Percentiles rank a stretch among this genome's conserved stretches.
Conservation (phyloP, 2,113 vertebrate species). For the Phodopus roborovskii region DNA sequence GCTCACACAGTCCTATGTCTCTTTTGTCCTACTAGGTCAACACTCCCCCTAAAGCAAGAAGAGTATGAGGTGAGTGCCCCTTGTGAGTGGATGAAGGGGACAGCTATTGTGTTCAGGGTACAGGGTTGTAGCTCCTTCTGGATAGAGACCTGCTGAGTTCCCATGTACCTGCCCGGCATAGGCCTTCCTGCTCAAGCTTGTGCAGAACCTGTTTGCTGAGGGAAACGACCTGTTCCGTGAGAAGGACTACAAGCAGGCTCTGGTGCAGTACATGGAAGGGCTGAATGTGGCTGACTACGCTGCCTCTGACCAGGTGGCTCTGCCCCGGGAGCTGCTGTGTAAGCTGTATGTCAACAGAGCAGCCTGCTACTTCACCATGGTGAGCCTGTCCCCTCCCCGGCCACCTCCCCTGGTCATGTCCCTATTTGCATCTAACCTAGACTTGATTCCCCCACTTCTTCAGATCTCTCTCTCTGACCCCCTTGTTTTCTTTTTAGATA, state of each 20-base stretch:
- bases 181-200: slow-evolving; percentile 93
- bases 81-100: accelerated
- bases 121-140: not conserved
- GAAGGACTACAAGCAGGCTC: slow-evolving; percentile 87
- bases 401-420: accelerated
- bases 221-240: slow-evolving; percentile 93
- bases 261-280: slow-evolving; percentile 93
- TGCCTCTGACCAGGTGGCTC: slow-evolving; percentile 87
- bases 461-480: accelerated
- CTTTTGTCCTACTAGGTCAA: slow-evolving; percentile 88
- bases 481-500: not conserved
- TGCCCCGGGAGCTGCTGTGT: slow-evolving; percentile 91
- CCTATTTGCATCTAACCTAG: accelerated
- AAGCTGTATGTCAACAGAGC: slow-evolving; percentile 94
- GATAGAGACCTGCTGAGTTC: not conserved
- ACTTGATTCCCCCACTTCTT: accelerated
- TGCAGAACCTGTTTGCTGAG: slow-evolving; percentile 94
- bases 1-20: slow-evolving; percentile 3
- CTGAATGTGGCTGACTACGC: slow-evolving; percentile 92
- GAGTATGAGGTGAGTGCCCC: slow-evolving; percentile 92
- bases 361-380: slow-evolving; percentile 93
- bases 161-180: slow-evolving; percentile 57
- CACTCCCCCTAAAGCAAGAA: slow-evolving; percentile 92
- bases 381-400: slow-evolving; percentile 79
- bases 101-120: not conserved